phyloP scores from a whole-genome alignment of 1,140 invertebrate genomes.

The Neodiprion fabricii region DNA sequence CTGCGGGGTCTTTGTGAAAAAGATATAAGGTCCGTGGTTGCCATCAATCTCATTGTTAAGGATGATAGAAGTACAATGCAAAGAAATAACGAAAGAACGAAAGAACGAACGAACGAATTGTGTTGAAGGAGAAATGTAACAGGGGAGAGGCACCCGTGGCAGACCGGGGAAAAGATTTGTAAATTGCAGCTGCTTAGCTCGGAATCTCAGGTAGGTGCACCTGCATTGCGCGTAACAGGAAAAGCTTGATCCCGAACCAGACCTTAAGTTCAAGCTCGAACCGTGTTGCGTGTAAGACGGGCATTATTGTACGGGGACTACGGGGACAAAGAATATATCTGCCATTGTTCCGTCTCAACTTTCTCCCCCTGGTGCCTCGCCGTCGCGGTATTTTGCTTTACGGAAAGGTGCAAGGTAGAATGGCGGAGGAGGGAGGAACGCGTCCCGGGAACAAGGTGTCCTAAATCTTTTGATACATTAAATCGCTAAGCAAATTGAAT shows the following conservation, averaged over 20 bases:
- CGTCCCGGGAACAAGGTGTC: background rate
- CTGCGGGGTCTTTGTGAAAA: too few relatives aligned
- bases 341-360: background rate
- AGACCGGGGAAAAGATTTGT: background rate
- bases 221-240: background rate
- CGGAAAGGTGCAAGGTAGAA: constrained; percentile 1
- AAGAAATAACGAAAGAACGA: too few relatives aligned
- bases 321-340: constrained; percentile 1
- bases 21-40: too few relatives aligned
- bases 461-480: constrained; percentile 6
- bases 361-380: background rate
- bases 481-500: constrained; percentile 6
- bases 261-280: background rate
- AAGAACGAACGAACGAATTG: too few relatives aligned
- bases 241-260: background rate
- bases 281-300: background rate
- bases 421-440: background rate
- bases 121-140: background rate
- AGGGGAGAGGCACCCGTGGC: background rate
- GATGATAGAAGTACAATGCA: too few relatives aligned
- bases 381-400: background rate
- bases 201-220: background rate
- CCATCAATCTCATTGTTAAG: too few relatives aligned
- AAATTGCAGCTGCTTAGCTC: background rate
- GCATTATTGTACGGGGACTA: background rate